Percentiles rank a stretch among this genome's conserved stretches.
Evolutionary conservation across 1,140 invertebrate genomes (phyloP).

Genomic region (Diuraphis noxia): DNA sequence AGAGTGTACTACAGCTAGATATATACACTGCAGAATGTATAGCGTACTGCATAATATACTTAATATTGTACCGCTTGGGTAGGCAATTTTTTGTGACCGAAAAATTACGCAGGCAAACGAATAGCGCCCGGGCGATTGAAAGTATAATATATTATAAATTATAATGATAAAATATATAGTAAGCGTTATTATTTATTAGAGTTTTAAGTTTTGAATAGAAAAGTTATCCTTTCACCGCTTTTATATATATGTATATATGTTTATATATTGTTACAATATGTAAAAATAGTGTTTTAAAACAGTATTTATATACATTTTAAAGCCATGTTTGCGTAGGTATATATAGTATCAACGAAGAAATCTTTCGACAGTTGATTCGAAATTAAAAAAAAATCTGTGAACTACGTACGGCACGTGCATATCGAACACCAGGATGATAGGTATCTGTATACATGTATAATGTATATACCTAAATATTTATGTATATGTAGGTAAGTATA

Average conservation of each 20-base stretch:
- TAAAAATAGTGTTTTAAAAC: constrained; percentile 2
- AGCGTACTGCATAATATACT: no score
- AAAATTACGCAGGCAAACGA: not conserved
- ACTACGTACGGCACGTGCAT: not conserved
- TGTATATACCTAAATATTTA: no score
- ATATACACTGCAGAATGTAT: no score
- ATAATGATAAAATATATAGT: not conserved
- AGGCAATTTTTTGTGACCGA: not conserved
- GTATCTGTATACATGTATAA: not conserved
- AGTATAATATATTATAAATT: no score
- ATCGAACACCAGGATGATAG: not conserved
- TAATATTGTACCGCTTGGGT: no score
- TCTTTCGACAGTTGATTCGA: not conserved
- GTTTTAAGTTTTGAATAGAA: constrained; percentile 13
- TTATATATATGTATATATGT: no score
- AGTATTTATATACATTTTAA: not conserved
- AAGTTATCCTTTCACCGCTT: not conserved
- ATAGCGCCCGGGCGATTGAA: no score
- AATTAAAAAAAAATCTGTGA: not conserved
- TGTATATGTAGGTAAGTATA: no score
- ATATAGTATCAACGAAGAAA: not conserved
- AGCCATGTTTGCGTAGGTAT: not conserved
- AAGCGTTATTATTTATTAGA: not conserved
- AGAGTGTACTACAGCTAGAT: no score
- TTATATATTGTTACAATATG: no score